These are phyloP conservation scores for Tetraneura akinire DNA, from an alignment of 1,140 invertebrate genomes.

Conservation along the genomic window DNA sequence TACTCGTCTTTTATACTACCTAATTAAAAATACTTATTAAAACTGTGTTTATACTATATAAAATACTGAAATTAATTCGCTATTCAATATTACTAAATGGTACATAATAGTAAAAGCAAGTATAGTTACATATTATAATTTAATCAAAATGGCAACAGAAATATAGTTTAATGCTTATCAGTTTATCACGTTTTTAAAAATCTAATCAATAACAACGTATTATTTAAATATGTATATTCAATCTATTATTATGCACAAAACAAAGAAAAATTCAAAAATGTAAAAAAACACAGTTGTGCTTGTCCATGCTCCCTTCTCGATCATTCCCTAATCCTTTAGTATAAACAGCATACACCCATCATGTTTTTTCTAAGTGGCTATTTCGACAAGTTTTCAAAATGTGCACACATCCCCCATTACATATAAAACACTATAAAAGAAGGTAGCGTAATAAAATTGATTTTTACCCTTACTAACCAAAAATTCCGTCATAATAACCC, in stretches of 20 bases:
- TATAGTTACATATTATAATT: slow-evolving; percentile 1
- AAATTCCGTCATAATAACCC: slow-evolving; percentile 35
- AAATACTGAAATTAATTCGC: too few relatives aligned
- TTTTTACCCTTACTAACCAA: slow-evolving; percentile 37
- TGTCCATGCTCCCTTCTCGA: not conserved
- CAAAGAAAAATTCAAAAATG: slow-evolving; percentile 19
- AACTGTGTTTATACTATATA: too few relatives aligned
- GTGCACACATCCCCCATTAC: slow-evolving; percentile 25
- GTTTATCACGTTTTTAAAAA: not conserved
- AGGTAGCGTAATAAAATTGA: slow-evolving; percentile 48
- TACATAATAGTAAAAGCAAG: not conserved
- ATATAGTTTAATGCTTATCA: not conserved
- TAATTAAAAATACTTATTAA: too few relatives aligned
- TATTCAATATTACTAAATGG: too few relatives aligned
- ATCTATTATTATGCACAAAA: slow-evolving; percentile 38
- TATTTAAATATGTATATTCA: slow-evolving; percentile 41
- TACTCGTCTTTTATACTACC: too few relatives aligned
- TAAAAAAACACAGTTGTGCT: slow-evolving; percentile 32
- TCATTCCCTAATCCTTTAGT: not conserved
- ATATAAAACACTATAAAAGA: slow-evolving; percentile 37
- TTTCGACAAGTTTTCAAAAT: slow-evolving; percentile 49
- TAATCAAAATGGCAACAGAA: not conserved
- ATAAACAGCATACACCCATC: not conserved
- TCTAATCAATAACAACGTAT: slow-evolving; percentile 42
- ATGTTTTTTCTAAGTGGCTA: slow-evolving; percentile 39